Evolutionary conservation across 1,140 invertebrate genomes (phyloP), one percentile per base, ranked within the genome.

Genomic region (Drosophila burlai): DNA sequence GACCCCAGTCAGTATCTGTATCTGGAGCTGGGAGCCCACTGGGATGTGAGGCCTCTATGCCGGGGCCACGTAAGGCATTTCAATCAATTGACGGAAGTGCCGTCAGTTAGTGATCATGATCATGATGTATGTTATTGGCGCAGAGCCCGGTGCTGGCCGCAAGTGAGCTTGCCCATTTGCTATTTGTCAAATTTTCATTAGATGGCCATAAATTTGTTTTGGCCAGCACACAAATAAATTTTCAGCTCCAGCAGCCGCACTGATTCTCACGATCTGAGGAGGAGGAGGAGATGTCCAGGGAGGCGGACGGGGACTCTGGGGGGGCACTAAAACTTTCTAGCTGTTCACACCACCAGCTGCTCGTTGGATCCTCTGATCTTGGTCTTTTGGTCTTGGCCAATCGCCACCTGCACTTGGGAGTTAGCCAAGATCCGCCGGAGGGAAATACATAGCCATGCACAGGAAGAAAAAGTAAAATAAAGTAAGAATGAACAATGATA

Each of bases 151-250:
- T 40, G 54, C 54, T 55, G 43, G 45, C 43, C 55, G 42, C 40
- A 24, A 80, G 62, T 49, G 65, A 69, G 80, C 72, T 64, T 76
- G 67, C 58, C 81, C 77, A 89, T 87, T 87, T 87, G 84, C 84
- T 75, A 87, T 87, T 87, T 87, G 84, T 87, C 84, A 87, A 89
- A 87, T 89, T 89, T 87, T 84, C 84, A 87, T 84, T 89, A 87
- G 67, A 67, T 64, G 73, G 80, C 73, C 84, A 87, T 87, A 87
- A 87, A 89, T 82, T 86, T 72, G 76, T 82, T 86, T 80, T 86
- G 82, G 78, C 68, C 78, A 80, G 50, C 69, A 87, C 75, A 80
- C 83, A 72, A 76, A 87, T 87, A 87, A 89, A 89, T 87, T 86
- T 75, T 38, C 29, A 49, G 54, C 43, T 75, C 45, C 24, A 55